Conservation (phyloP, 2,888 invertebrate species). For the Tetrapedia diversipes region DNA sequence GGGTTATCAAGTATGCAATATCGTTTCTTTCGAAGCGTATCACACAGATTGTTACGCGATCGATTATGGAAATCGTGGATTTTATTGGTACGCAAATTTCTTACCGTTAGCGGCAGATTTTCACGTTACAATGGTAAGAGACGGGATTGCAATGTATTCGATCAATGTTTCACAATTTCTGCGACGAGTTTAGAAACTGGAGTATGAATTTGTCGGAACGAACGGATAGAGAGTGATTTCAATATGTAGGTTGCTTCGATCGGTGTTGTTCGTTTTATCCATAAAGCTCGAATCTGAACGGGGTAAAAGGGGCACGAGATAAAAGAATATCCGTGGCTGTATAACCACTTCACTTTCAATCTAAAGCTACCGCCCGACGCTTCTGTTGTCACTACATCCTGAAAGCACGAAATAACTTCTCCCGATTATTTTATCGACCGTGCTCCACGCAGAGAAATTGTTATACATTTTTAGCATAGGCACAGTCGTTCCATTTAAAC, state of each 20-base stretch:
- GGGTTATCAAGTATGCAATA: too few relatives aligned
- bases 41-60: too few relatives aligned
- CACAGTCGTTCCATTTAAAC: too few relatives aligned
- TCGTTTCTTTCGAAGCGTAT: too few relatives aligned
- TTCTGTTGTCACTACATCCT: background rate
- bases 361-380: background rate
- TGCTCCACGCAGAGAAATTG: background rate
- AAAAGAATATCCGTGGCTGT: slow-evolving; percentile 5
- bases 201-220: slow-evolving; percentile 1
- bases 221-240: slow-evolving; percentile 13
- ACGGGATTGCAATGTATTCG: background rate
- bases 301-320: slow-evolving; percentile 4
- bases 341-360: background rate
- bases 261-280: slow-evolving; percentile 10
- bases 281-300: slow-evolving; percentile 2
- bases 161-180: background rate
- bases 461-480: background rate
- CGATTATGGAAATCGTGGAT: too few relatives aligned
- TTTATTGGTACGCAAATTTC: too few relatives aligned
- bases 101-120: background rate
- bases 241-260: slow-evolving; percentile 16
- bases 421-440: background rate
- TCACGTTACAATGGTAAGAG: background rate
- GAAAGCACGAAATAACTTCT: background rate
- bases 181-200: slow-evolving; percentile 3